A percentile compares a stretch with the other conserved stretches of the same genome.
phyloP scores from a whole-genome alignment of 2,888 invertebrate species.

The Trachelus iudaicus region DNA sequence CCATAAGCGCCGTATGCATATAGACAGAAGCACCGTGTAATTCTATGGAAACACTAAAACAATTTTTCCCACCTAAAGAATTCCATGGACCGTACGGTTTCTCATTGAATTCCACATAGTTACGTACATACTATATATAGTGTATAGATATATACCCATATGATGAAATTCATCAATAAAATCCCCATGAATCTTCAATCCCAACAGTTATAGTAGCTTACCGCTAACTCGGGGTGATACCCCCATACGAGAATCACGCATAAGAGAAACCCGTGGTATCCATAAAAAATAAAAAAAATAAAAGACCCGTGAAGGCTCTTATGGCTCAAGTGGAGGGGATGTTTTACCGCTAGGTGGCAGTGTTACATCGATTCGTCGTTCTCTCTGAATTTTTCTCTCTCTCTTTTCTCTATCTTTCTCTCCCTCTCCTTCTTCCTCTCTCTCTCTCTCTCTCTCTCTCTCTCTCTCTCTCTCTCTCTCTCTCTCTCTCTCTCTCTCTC shows the following conservation, averaged over 20 bases:
- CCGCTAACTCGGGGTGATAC: neutral
- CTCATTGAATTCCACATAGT: neutral
- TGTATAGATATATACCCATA: neutral
- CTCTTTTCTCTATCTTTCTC: constrained; percentile 29
- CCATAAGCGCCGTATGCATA: neutral
- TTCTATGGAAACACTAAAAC: neutral
- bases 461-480: constrained; percentile 22
- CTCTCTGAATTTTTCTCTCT: constrained; percentile 22
- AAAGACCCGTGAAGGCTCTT: neutral
- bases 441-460: constrained; percentile 26
- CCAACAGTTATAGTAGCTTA: neutral
- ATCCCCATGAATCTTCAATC: neutral
- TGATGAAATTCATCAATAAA: neutral
- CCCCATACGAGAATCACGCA: neutral
- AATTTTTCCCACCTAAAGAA: neutral
- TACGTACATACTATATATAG: neutral
- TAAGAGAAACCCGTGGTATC: neutral
- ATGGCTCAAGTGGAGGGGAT: constrained; percentile 34
- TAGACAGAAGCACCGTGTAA: neutral
- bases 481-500: constrained; percentile 6
- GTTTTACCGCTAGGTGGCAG: constrained; percentile 59
- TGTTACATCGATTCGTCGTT: constrained; percentile 46
- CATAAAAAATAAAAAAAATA: neutral
- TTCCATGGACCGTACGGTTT: neutral
- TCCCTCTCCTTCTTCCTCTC: constrained; percentile 13